These are phyloP conservation scores for Darevskia mixta DNA, from an alignment of 2,797 vertebrate species.

Conservation along the genomic window DNA sequence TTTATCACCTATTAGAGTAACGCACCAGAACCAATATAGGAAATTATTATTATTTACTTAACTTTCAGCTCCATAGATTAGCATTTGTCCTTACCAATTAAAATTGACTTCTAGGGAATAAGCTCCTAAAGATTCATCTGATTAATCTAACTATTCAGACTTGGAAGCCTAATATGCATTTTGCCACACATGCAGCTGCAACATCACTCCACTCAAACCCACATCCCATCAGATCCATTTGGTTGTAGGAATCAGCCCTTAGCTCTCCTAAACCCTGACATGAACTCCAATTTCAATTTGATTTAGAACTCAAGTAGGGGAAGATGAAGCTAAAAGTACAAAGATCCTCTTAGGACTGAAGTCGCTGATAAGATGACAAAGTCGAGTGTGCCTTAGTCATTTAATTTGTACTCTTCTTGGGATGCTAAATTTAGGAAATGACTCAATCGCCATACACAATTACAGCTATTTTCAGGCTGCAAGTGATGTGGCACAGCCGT, in stretches of 20 bases:
- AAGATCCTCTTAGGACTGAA: conserved; percentile 69
- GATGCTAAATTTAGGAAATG: conserved; percentile 82
- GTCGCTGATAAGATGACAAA: conserved; percentile 74
- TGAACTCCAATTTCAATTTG: conserved; percentile 54
- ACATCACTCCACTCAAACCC: background rate
- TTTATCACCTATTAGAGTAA: background rate
- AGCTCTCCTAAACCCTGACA: conserved; percentile 48
- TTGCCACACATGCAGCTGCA: background rate
- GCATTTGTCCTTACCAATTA: conserved; percentile 1
- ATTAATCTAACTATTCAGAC: background rate
- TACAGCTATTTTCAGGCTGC: conserved; percentile 81
- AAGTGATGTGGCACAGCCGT: conserved; percentile 75
- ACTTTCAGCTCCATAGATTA: background rate
- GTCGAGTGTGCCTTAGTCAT: conserved; percentile 77
- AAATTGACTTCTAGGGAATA: background rate
- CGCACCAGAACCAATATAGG: background rate
- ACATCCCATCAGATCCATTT: conserved; percentile 6
- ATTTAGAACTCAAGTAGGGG: conserved; percentile 42
- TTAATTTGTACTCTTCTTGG: conserved; percentile 73
- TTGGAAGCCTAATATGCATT: background rate
- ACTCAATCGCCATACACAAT: conserved; percentile 80
- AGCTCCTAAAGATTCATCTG: background rate
- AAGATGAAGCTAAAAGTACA: conserved; percentile 67
- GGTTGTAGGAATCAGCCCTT: background rate
- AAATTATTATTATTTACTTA: background rate